Evolutionary conservation across 2,888 invertebrate species (phyloP), one percentile per base, ranked within the genome.

Genomic region (Archaeoteleia sp.): DNA sequence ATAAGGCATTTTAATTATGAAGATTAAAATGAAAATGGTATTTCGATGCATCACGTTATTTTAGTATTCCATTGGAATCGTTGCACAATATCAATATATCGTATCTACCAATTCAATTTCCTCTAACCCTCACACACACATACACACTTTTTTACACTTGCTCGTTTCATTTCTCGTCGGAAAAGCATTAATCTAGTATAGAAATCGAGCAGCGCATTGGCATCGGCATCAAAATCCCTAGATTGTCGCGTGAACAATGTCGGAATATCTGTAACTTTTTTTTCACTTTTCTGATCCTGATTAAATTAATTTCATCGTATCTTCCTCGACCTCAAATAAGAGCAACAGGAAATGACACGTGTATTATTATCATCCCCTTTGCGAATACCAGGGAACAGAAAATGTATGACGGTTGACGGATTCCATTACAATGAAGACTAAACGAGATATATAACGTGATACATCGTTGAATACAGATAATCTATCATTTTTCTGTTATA

Each of bases 71-170:
- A 20, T 20, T 20, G 2, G 20, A 20, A 20, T 20, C 20, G 20
- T 5, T 20, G 20, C 20, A 5, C 32, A 32, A 32, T 40, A 40
- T 25, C 40, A 25, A 40, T 40, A 40, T 40, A 23, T 40, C 10
- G 25, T 40, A 10, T 20, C 20, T 40, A 12, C 25, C 40, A 9
- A 40, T 40, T 25, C 25, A 40, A 40, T 43, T 43, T 43, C 42
- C 42, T 43, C 25, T 43, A 15, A 29, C 42, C 2, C 42, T n/a
- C 15, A 15, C 42, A 13, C 15, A 43, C 29, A 29, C 29, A 20
- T 20, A 20, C 5, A n/a, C n/a, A 20, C 9, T 29, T 43, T 43
- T 43, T 43, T 27, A 43, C 27, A 43, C 13, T 13, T 13, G 42
- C 42, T 15, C 7, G 42, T 29, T 13, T 27, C 15, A 15, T 43